Evolutionary conservation across 2,888 invertebrate species (phyloP).

Genomic region (Ophion obscuratus): DNA sequence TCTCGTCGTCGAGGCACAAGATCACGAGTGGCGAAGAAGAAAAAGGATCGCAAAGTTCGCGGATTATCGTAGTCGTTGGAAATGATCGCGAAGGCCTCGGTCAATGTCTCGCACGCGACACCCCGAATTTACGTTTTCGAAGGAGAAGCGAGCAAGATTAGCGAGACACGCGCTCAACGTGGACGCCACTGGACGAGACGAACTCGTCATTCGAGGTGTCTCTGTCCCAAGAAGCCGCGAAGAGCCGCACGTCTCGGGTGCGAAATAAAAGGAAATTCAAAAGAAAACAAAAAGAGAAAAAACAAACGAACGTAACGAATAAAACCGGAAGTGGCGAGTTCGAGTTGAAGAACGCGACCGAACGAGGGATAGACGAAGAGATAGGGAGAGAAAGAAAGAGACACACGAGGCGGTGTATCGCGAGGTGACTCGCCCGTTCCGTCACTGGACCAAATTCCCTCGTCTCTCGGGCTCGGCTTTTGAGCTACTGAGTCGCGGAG

Average conservation of each 20-base stretch:
- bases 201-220: neutral
- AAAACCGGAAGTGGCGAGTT: neutral
- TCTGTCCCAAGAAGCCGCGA: neutral
- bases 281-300: conserved; percentile 11
- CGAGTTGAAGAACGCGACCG: neutral
- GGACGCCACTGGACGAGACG: neutral
- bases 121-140: neutral
- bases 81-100: neutral
- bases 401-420: conserved; percentile 25
- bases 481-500: conserved; percentile 74
- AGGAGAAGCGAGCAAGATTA: neutral
- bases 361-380: neutral
- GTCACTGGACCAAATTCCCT: conserved; percentile 48
- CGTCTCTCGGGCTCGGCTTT: conserved; percentile 76
- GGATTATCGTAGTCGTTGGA: neutral
- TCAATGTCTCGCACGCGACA: neutral
- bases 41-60: neutral
- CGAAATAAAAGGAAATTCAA: conserved; percentile 53
- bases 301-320: conserved; percentile 22
- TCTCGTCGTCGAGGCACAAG: neutral
- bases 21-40: neutral
- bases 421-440: conserved; percentile 42
- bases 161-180: neutral
- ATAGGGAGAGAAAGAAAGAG: neutral
- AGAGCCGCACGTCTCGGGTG: conserved; percentile 47